Conservation (phyloP, 2,797 vertebrate species). For the Lophius americanus region DNA sequence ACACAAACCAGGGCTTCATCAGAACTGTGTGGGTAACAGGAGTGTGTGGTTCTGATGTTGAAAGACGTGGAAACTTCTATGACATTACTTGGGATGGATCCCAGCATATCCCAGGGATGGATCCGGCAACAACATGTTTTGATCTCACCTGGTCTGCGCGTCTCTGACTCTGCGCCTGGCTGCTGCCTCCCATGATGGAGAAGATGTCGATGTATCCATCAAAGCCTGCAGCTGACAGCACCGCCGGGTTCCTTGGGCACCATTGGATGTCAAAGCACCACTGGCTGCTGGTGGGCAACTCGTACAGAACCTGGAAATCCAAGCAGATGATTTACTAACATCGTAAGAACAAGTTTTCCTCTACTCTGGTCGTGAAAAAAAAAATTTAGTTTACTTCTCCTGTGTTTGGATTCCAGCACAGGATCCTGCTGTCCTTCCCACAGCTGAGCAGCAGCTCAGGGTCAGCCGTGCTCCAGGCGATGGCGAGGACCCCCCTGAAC, state of each 20-base stretch:
- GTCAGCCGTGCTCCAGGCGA: constrained; percentile 95
- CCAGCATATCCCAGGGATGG: no score
- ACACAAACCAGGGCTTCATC: no score
- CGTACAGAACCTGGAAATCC: constrained; percentile 90
- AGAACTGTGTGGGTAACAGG: no score
- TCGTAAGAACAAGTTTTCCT: neutral
- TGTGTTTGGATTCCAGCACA: constrained; percentile 97
- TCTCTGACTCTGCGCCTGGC: constrained; percentile 85
- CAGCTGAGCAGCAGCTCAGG: constrained; percentile 95
- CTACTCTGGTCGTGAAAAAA: neutral
- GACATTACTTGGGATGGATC: no score
- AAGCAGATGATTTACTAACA: neutral
- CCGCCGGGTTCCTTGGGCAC: constrained; percentile 95
- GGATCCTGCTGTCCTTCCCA: constrained; percentile 95
- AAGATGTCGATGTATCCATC: constrained; percentile 92
- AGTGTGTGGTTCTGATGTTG: no score
- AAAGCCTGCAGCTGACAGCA: constrained; percentile 93
- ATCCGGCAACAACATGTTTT: neutral
- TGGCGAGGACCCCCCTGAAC: constrained; percentile 89
- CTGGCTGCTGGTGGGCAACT: constrained; percentile 92
- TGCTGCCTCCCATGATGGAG: constrained; percentile 95
- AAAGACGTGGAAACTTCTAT: no score
- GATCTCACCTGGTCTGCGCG: constrained; percentile 88
- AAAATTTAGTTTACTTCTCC: constrained; percentile 84
- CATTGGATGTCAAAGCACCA: constrained; percentile 99